Evolutionary conservation across 2,113 vertebrate species (phyloP).

Genomic region (Nibea albiflora): DNA sequence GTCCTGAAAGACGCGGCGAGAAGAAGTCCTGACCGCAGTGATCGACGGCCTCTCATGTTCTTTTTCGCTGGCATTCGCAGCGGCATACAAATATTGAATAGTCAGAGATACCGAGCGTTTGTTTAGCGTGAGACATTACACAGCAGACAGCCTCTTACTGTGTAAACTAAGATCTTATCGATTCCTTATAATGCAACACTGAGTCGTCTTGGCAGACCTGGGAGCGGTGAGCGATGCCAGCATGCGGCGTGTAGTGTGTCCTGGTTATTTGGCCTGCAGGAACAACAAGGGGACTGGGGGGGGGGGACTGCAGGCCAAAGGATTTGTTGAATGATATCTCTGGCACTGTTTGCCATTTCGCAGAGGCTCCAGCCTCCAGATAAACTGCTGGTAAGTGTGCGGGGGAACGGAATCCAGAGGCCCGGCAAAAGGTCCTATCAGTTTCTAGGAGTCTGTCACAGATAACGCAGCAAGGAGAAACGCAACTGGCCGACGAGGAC

Average conservation of each 20-base stretch:
- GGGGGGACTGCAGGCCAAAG: constrained; percentile 48
- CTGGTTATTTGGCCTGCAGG: neutral
- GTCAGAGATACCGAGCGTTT: constrained; percentile 19
- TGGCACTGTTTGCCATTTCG: constrained; percentile 78
- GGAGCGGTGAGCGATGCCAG: constrained; percentile 33
- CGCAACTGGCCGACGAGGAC: constrained; percentile 62
- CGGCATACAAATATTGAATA: neutral
- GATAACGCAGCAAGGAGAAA: constrained; percentile 79
- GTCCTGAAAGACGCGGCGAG: constrained; percentile 29
- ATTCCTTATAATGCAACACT: constrained; percentile 1
- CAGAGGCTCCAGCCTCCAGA: constrained; percentile 81
- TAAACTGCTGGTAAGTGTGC: constrained; percentile 80
- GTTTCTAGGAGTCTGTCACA: constrained; percentile 80
- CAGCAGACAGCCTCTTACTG: constrained; percentile 1
- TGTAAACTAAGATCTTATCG: constrained; percentile 21
- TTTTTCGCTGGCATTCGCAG: neutral
- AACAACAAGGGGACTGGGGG: constrained; percentile 39
- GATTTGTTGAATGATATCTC: constrained; percentile 75
- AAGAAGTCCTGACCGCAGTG: neutral
- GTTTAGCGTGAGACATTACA: constrained; percentile 8
- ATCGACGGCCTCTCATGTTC: constrained; percentile 5
- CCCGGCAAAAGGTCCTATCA: constrained; percentile 75
- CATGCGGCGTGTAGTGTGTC: neutral
- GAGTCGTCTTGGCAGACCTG: constrained; percentile 18
- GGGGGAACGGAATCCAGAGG: constrained; percentile 82